Evolutionary conservation across 2,113 vertebrate genomes (phyloP), one percentile per base, ranked within the genome.

Genomic region (Spheniscus mendiculus): DNA sequence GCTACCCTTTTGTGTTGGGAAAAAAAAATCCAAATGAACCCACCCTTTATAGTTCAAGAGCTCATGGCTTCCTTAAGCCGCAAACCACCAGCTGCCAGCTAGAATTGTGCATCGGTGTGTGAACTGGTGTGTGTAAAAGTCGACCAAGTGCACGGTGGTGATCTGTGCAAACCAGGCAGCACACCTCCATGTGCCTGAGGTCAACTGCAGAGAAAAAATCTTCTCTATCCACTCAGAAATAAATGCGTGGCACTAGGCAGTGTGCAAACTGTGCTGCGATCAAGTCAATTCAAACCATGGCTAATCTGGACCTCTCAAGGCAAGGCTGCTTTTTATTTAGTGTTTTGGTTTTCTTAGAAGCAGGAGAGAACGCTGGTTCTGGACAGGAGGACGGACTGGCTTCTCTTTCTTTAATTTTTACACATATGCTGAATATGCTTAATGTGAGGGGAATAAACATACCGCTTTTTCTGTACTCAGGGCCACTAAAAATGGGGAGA

Each of bases 21-120:
- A 14, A 32, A 79, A 92, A 73, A 52, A 45, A 36, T 55, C n/a
- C 19, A 25, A 23, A 59, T 0, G 11, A 89, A 61, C 8, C 21
- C 12, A 69, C 21, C 4, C 27, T 65, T 82, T 52, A 29, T 38
- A 52, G 17, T 72, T 85, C 40, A 80, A 88, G 65, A 77, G 25
- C 53, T 84, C 15, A 5, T 85, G 77, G 73, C 34, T 89, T 78
- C 34, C 62, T 50, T 80, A 55, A 89, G 45, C 32, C 2, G 5
- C 44, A 93, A 47, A 72, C 21, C 23, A 42, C 19, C 44, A 70
- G 20, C 53, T 92, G 22, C 27, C 29, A 26, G 38, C 15, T 61
- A 12, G 49, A 80, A 63, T 5, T 13, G 8, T 52, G 45, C 10
- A 11, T 49, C 0, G 0, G 53, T 0, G 1, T 58, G 56, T 80